Evolutionary conservation across 2,113 vertebrate genomes (phyloP).

Genomic region (Equus przewalskii): DNA sequence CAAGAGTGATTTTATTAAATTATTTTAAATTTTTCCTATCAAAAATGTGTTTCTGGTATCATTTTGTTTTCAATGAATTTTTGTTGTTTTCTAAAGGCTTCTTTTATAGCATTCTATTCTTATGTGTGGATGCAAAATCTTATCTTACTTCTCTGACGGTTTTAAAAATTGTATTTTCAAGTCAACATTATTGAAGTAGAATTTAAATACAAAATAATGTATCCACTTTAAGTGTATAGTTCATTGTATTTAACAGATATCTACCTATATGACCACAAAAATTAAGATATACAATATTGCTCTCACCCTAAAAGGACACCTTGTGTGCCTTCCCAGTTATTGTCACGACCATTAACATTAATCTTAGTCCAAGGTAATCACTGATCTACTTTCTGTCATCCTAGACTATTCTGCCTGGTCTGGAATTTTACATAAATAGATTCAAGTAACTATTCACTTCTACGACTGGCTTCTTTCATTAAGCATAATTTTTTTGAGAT

Average conservation of each 20-base stretch:
- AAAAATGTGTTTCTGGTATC: not conserved
- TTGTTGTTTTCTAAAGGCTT: not conserved
- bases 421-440: not conserved
- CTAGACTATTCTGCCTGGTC: not conserved
- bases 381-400: not conserved
- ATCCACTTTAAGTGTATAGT: not conserved
- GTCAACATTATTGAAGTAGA: not conserved
- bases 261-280: not conserved
- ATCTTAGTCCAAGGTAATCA: not conserved
- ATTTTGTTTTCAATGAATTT: not conserved
- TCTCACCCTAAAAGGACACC: not conserved
- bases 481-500: not conserved
- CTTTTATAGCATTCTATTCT: not conserved
- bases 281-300: not conserved
- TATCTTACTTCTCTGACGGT: not conserved
- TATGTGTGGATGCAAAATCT: not conserved
- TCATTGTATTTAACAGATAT: not conserved
- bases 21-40: not conserved
- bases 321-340: not conserved
- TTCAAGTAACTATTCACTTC: not conserved
- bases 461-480: not conserved
- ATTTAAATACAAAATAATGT: slow-evolving; percentile 8
- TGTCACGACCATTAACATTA: not conserved
- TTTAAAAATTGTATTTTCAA: slow-evolving; percentile 20
- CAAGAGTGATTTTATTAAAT: not conserved